phyloP scores from a whole-genome alignment of 2,797 vertebrate genomes.

The Ambastaia sidthimunki region DNA sequence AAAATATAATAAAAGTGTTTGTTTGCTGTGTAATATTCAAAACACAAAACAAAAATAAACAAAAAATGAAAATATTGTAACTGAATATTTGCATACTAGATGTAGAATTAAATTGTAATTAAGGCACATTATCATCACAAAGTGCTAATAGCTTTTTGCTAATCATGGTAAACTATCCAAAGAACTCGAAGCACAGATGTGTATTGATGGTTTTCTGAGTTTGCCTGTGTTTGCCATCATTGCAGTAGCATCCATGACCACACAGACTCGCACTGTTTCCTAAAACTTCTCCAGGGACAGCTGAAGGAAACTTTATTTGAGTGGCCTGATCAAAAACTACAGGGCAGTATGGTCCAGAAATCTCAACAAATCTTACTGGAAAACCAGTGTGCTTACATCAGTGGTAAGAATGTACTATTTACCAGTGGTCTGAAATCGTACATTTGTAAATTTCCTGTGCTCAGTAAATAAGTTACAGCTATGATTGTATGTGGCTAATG shows the following conservation, averaged over 20 bases:
- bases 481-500: too few species aligned
- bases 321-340: constrained; percentile 85
- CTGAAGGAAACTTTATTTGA: constrained; percentile 94
- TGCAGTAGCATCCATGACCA: constrained; percentile 98
- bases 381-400: constrained; percentile 94
- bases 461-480: background rate
- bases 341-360: constrained; percentile 85
- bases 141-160: background rate
- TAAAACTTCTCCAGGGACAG: constrained; percentile 96
- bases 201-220: constrained; percentile 6
- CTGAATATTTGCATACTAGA: background rate
- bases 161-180: too few species aligned
- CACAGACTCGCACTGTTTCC: constrained; percentile 94
- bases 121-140: background rate
- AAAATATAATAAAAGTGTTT: too few species aligned
- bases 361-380: constrained; percentile 88
- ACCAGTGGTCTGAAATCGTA: constrained; percentile 4
- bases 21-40: background rate
- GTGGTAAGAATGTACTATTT: constrained; percentile 78
- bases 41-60: background rate
- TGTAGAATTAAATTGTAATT: background rate
- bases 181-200: too few species aligned
- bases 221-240: constrained; percentile 60
- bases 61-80: too few species aligned
- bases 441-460: background rate